Base-by-base conservation (phyloP, 2,888 invertebrate genomes). In the Pasiphila rectangulata region DNA sequence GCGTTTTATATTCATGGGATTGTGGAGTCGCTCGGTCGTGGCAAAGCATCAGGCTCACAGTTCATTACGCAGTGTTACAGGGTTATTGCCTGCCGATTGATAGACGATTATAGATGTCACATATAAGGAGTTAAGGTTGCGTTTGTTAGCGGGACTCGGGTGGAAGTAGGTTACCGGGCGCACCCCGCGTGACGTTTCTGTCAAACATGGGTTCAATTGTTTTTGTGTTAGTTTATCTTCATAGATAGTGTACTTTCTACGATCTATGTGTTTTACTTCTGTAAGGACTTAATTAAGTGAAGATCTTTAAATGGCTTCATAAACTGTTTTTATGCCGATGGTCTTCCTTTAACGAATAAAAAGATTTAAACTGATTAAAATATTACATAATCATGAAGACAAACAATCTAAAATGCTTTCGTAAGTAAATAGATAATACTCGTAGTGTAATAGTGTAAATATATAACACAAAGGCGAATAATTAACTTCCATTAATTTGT, bases 1-100 rank as follows among this genome's bases (percentile, higher is more conserved):
- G 83, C 80, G 80, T 75, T 87, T 85, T 86, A 83, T 86, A 88
- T 87, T 88, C 87, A 87, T 87, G 65, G 81, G 77, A 77, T 80
- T 83, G 78, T 71, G 75, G 56, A 74, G 72, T 68, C 70, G 73
- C 65, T 76, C 75, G 73, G 62, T 73, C 74, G 75, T 75, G 70
- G 75, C 69, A 66, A 75, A 71, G 71, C 77, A 76, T 74, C 75
- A 71, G 66, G 65, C 74, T 79, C 73, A 79, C 85, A 80, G 82
- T 84, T 86, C 86, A 85, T 86, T 87, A 84, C 74, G 68, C 68
- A 55, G 56, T 44, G 69, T 74, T 75, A 72, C 79, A 75, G 78
- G 59, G 64, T 67, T 70, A 53, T 53, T 39, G 43, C 51, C 40
- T 67, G 63, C 64, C 25, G 49, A 44, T 46, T 57, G 58, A 53